Conservation (phyloP, 2,888 invertebrate genomes). For the Apoda limacodes region DNA sequence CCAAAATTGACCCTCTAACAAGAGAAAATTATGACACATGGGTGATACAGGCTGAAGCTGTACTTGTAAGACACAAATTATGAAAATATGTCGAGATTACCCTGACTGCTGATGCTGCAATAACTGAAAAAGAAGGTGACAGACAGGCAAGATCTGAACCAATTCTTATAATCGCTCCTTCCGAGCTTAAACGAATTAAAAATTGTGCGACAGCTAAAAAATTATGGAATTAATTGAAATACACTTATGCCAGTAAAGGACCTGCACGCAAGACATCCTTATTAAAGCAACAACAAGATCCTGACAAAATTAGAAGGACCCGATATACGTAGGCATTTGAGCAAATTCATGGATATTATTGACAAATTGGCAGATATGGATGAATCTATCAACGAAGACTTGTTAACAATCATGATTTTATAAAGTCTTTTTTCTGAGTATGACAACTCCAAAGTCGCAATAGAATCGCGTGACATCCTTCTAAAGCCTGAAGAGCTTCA, state of each 20-base stretch:
- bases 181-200: not conserved
- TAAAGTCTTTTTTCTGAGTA: conserved; percentile 10
- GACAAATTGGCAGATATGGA: conserved; percentile 20
- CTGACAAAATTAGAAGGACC: not conserved
- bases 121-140: not conserved
- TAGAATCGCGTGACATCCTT: conserved; percentile 10
- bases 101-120: not conserved
- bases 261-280: not conserved
- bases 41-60: not conserved
- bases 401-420: conserved; percentile 14
- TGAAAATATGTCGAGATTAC: not conserved
- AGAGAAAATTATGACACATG: not conserved
- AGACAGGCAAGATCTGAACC: not conserved
- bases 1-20: not conserved
- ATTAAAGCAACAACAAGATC: not conserved
- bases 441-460: conserved; percentile 16
- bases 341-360: not conserved
- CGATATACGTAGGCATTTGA: not conserved
- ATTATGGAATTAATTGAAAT: not conserved
- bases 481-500: conserved; percentile 14
- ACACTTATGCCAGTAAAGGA: not conserved
- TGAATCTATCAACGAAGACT: conserved; percentile 16
- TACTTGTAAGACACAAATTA: not conserved
- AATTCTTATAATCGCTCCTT: not conserved
- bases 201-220: not conserved